These are phyloP conservation scores for Crypturellus undulatus DNA, from an alignment of 2,113 vertebrate genomes.

Conservation along the genomic window DNA sequence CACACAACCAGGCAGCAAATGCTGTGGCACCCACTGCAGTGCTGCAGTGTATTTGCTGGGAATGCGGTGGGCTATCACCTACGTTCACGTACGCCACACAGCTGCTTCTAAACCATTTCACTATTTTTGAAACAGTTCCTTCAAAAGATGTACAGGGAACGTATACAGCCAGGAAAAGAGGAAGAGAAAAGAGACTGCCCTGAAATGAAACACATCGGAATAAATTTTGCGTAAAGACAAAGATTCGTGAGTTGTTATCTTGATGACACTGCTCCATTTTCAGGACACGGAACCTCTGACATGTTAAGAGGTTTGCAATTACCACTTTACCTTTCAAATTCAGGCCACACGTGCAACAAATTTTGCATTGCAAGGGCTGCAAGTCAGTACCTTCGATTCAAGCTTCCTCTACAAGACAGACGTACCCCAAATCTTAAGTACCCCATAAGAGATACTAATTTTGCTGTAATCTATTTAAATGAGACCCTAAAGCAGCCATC, in stretches of 20 bases:
- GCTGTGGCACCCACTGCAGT: background rate
- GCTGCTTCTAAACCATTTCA: background rate
- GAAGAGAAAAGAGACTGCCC: background rate
- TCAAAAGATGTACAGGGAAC: background rate
- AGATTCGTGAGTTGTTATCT: background rate
- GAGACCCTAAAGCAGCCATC: background rate
- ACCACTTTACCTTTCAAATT: background rate
- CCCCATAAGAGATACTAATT: accelerated
- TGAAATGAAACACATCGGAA: background rate
- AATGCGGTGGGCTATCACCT: background rate
- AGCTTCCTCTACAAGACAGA: background rate
- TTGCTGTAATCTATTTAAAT: background rate
- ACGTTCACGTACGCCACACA: background rate
- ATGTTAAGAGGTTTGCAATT: background rate
- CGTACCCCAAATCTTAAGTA: background rate
- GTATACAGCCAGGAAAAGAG: background rate
- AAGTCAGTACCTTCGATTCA: background rate
- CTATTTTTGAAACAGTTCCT: background rate
- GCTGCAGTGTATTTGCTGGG: background rate
- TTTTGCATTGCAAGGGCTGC: background rate
- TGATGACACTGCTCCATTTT: background rate
- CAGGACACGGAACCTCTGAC: background rate
- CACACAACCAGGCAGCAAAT: background rate
- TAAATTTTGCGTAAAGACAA: background rate
- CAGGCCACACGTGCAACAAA: background rate